Evolutionary conservation across 2,113 vertebrate genomes (phyloP).

Genomic region (Myotis lucifugus): DNA sequence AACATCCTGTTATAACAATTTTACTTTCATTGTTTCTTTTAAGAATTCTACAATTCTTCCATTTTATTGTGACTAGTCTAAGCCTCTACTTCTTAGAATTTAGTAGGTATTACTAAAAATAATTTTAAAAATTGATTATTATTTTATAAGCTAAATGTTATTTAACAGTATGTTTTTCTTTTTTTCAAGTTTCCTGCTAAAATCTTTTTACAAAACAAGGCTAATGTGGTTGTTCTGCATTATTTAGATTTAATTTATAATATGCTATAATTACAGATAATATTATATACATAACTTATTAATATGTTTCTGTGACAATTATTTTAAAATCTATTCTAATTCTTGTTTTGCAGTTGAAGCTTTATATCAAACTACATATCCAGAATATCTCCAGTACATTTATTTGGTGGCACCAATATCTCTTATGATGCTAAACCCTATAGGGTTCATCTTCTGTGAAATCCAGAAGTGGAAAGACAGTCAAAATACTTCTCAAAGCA

Average conservation of each 20-base stretch:
- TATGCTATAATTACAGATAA: slow-evolving; percentile 40
- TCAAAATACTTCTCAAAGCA: slow-evolving; percentile 88
- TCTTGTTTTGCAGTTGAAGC: slow-evolving; percentile 92
- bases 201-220: slow-evolving; percentile 53
- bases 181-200: slow-evolving; percentile 58
- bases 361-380: slow-evolving; percentile 94
- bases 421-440: slow-evolving; percentile 96
- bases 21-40: slow-evolving; percentile 49
- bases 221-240: not conserved
- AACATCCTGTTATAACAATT: not conserved
- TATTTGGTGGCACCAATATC: slow-evolving; percentile 98
- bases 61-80: slow-evolving; percentile 22
- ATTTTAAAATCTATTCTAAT: slow-evolving; percentile 72
- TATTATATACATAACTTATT: not conserved
- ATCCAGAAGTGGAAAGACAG: slow-evolving; percentile 94
- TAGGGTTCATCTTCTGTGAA: slow-evolving; percentile 97
- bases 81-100: slow-evolving; percentile 1
- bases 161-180: slow-evolving; percentile 20
- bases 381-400: slow-evolving; percentile 98
- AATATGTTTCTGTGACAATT: slow-evolving; percentile 64
- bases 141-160: slow-evolving; percentile 20
- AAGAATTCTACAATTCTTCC: slow-evolving; percentile 16
- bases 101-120: not conserved
- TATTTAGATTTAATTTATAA: slow-evolving; percentile 55
- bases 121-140: not conserved